phyloP scores from a whole-genome alignment of 2,888 invertebrate species.

The Spicauda simplicius region DNA sequence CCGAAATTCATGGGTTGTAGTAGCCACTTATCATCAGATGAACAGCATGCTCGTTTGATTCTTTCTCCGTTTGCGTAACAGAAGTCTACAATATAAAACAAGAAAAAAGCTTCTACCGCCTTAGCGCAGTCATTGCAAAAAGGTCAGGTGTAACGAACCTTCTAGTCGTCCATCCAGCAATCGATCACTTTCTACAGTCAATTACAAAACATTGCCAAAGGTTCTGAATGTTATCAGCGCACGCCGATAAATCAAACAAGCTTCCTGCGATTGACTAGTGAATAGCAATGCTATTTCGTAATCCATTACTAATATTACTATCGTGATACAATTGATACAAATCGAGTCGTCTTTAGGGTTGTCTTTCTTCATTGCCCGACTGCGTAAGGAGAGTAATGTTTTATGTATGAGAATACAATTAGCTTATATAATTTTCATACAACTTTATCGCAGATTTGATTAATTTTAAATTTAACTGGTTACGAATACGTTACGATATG shows the following conservation, averaged over 20 bases:
- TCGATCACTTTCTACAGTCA: constrained; percentile 27
- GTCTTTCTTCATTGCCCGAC: too few relatives aligned
- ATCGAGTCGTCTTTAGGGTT: not conserved
- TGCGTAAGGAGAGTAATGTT: too few relatives aligned
- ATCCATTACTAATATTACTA: not conserved
- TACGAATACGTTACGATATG: too few relatives aligned
- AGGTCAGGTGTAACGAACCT: constrained; percentile 25
- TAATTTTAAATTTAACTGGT: too few relatives aligned
- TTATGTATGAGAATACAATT: too few relatives aligned
- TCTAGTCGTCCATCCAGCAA: constrained; percentile 7
- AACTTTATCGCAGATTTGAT: too few relatives aligned
- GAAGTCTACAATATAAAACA: not conserved
- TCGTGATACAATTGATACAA: constrained; percentile 2
- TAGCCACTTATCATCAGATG: too few relatives aligned
- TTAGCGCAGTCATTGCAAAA: constrained; percentile 2
- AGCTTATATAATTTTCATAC: too few relatives aligned
- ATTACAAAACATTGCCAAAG: constrained; percentile 25
- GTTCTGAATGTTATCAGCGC: constrained; percentile 19
- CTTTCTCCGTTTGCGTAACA: too few relatives aligned
- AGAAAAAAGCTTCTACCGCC: not conserved
- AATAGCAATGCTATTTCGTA: constrained; percentile 16
- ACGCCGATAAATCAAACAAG: constrained; percentile 22
- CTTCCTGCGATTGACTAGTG: constrained; percentile 26
- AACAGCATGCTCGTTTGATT: too few relatives aligned
- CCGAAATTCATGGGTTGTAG: too few relatives aligned